Evolutionary conservation across 1,140 invertebrate genomes (phyloP).

Genomic region (Phymastichus coffea): DNA sequence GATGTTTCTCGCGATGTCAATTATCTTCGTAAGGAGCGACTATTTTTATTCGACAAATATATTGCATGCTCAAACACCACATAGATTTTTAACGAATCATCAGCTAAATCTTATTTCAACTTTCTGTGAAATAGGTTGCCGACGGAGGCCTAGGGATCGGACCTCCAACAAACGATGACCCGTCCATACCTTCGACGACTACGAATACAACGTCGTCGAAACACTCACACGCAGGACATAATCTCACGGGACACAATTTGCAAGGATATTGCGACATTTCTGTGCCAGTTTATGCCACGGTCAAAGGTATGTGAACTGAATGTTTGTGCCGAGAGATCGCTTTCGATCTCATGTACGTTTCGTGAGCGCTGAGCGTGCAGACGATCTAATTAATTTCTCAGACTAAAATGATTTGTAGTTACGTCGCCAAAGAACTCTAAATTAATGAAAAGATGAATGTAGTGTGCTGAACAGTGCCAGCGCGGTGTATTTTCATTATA

Average conservation of each 20-base stretch:
- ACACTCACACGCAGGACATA: constrained; percentile 53
- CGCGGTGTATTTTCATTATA: too few species aligned
- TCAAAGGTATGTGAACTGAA: constrained; percentile 91
- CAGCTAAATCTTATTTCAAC: too few species aligned
- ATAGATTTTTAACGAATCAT: too few species aligned
- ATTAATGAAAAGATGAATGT: background rate
- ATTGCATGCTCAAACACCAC: too few species aligned
- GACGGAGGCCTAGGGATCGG: constrained; percentile 73
- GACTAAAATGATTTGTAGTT: background rate
- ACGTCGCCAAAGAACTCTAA: background rate
- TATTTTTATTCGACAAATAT: too few species aligned
- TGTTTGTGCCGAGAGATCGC: too few species aligned
- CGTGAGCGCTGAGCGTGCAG: background rate
- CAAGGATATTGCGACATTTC: constrained; percentile 81
- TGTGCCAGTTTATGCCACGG: constrained; percentile 92
- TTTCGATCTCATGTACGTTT: too few species aligned
- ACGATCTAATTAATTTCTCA: background rate
- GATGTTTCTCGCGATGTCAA: too few species aligned
- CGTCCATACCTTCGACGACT: constrained; percentile 50
- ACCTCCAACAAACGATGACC: constrained; percentile 48
- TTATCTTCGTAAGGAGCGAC: too few species aligned
- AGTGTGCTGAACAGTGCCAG: too few species aligned
- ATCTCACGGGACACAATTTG: constrained; percentile 51
- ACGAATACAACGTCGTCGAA: constrained; percentile 53
- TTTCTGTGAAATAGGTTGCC: too few species aligned